Percentiles rank a stretch among this genome's conserved stretches.
Evolutionary conservation across 2,797 vertebrate species (phyloP).

Genomic region (Hephaestus fuliginosus): DNA sequence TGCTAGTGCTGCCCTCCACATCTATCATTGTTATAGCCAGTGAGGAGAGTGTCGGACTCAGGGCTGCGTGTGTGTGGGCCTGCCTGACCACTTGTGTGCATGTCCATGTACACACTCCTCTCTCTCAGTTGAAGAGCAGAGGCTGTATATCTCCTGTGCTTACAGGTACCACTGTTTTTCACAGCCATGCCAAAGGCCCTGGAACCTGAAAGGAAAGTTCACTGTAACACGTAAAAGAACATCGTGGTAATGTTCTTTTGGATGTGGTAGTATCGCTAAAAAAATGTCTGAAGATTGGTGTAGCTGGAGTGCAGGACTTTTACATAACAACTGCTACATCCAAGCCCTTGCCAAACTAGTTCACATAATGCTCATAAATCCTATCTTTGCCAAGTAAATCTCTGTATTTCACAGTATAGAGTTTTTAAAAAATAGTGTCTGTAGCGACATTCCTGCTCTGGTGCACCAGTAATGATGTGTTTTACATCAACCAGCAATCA

Average conservation of each 20-base stretch:
- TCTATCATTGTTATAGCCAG: constrained; percentile 82
- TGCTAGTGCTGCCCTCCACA: constrained; percentile 74
- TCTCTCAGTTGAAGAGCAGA: constrained; percentile 14
- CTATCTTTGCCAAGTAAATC: too few species aligned
- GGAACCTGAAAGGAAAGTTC: constrained; percentile 41
- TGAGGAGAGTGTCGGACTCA: constrained; percentile 74
- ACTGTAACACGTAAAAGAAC: neutral
- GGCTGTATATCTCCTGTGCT: constrained; percentile 66
- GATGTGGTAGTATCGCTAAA: neutral
- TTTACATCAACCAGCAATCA: too few species aligned
- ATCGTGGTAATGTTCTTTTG: neutral
- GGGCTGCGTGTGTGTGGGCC: constrained; percentile 41
- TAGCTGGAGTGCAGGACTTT: too few species aligned
- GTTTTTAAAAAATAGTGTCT: too few species aligned
- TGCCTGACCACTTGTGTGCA: constrained; percentile 30
- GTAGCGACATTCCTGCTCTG: too few species aligned
- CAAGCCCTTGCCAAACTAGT: too few species aligned
- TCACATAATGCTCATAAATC: too few species aligned
- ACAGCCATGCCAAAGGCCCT: constrained; percentile 36
- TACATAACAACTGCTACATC: too few species aligned
- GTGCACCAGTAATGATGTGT: too few species aligned
- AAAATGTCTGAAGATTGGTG: neutral
- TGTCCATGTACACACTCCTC: neutral
- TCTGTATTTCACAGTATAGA: too few species aligned
- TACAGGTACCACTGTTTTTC: constrained; percentile 63